Percentiles rank a stretch among this genome's conserved stretches.
Evolutionary conservation across 2,113 vertebrate genomes (phyloP).

Genomic region (Triplophysa siluroides): DNA sequence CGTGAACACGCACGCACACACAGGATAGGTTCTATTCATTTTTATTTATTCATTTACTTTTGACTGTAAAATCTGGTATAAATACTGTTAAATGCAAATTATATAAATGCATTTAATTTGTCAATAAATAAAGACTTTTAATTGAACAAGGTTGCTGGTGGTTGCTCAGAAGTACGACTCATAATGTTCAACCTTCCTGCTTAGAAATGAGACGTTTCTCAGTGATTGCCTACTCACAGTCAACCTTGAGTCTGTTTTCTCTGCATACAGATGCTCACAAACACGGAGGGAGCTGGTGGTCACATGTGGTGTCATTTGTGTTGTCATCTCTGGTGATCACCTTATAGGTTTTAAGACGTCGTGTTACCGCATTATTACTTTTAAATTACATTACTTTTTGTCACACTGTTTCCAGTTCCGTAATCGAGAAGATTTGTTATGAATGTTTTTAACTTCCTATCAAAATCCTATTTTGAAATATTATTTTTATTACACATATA

Average conservation of each 20-base stretch:
- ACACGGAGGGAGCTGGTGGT: background rate
- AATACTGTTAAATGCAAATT: too few relatives aligned
- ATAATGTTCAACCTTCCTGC: constrained; percentile 41
- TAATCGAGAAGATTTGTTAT: too few relatives aligned
- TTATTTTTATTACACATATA: too few relatives aligned
- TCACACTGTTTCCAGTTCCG: too few relatives aligned
- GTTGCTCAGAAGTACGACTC: background rate
- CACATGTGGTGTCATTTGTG: background rate
- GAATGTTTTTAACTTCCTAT: too few relatives aligned
- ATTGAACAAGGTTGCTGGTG: constrained; percentile 25
- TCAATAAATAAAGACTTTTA: constrained; percentile 35
- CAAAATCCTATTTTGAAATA: too few relatives aligned
- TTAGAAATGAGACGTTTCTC: background rate
- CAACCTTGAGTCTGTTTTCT: constrained; percentile 24
- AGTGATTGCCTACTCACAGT: constrained; percentile 9
- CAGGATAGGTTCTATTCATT: background rate
- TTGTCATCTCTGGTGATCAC: constrained; percentile 20
- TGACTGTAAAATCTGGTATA: too few relatives aligned
- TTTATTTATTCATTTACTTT: too few relatives aligned
- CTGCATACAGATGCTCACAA: constrained; percentile 1
- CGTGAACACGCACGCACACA: constrained; percentile 19
- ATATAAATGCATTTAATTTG: background rate
- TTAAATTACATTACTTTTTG: too few relatives aligned
- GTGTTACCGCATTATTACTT: too few relatives aligned
- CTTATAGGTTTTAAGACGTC: background rate